Evolutionary conservation across 2,113 vertebrate species (phyloP), one percentile per base, ranked within the genome.

Genomic region (Chionomys nivalis): DNA sequence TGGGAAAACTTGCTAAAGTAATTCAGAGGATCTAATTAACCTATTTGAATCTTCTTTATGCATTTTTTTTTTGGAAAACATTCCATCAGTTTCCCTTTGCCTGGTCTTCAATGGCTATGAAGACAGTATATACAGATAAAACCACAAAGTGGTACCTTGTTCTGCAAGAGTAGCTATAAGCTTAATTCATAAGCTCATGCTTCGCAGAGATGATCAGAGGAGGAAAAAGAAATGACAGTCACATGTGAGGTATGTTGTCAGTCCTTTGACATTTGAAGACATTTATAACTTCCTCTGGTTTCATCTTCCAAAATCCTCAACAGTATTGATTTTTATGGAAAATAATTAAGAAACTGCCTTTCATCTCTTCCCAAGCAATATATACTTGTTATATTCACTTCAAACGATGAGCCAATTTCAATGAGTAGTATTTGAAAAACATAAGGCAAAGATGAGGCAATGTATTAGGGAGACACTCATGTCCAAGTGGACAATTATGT

Each of bases 251-350:
- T 13, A 61, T 87, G 24, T 58, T 90, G 16, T 94, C 79, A 87
- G 36, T 33, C 3, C 73, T 58, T 10, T 96, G 93, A 94, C 36
- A 88, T 49, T 87, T 28, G 17, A 44, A 93, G 39, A 83, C 7
- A 73, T 44, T 23, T 13, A 39, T 79, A 90, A 79, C 42, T 75
- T 93, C 94, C 47, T 70, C 68, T 61, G 24, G 33, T 47, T 89
- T 52, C 44, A 94, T 91, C 87, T 95, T 93, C 61, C 92, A 87
- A 90, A 87, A 61, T 85, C 91, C 77, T 93, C 75, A 95, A 79
- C 39, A 87, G 83, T 26, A 95, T 73, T 73, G n/a, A 78, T 95
- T 49, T 91, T 95, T 97, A 55, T 89, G 83, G 73, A 52, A 96
- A 96, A 87, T 95, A 76, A 93, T 76, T 70, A 79, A 31, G 66